Evolutionary conservation across 2,797 vertebrate genomes (phyloP).

Genomic region (Glyptemys insculpta): DNA sequence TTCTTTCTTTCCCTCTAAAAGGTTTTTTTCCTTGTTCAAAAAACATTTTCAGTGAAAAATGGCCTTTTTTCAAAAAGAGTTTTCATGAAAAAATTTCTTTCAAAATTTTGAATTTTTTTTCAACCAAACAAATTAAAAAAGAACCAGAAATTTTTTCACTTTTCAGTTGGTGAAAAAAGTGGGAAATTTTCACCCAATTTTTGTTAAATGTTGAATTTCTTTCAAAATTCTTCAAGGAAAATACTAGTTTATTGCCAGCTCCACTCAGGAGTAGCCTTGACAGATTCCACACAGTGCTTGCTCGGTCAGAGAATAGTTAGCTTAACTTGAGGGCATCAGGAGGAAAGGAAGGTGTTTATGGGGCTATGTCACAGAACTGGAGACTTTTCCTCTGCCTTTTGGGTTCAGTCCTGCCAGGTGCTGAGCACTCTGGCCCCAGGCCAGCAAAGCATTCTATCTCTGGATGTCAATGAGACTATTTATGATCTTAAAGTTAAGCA

Average conservation of each 20-base stretch:
- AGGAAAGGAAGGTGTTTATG: neutral
- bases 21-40: neutral
- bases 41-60: neutral
- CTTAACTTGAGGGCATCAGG: neutral
- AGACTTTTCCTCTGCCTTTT: neutral
- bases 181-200: neutral
- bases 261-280: neutral
- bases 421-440: neutral
- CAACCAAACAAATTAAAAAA: neutral
- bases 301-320: neutral
- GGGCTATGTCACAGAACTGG: rapidly evolving
- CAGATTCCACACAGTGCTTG: neutral
- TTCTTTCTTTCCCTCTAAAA: neutral
- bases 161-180: neutral
- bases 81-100: neutral
- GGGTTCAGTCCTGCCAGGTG: neutral
- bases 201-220: neutral
- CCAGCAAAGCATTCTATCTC: neutral
- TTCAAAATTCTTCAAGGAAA: neutral
- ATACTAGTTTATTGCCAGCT: neutral
- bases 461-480: neutral
- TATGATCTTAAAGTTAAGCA: neutral
- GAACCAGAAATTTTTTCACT: neutral
- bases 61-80: neutral
- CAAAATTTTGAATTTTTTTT: neutral